These are phyloP conservation scores for Lissocephala sabroskyi DNA, from an alignment of 2,888 invertebrate genomes.

Conservation along the genomic window DNA sequence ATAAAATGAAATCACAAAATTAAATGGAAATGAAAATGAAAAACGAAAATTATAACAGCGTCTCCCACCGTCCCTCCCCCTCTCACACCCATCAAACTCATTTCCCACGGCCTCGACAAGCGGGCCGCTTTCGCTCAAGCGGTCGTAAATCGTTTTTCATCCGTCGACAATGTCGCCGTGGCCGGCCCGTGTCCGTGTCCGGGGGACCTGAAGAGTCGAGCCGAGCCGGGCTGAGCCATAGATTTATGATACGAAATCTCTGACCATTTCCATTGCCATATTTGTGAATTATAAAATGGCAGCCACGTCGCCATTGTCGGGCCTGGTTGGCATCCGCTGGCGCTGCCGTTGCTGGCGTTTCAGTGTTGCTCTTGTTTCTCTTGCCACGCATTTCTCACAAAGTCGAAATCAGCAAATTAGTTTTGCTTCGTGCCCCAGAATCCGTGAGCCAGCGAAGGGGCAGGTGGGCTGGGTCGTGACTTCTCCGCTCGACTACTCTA, in stretches of 20 bases:
- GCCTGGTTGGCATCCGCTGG: conserved; percentile 8
- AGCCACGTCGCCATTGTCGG: conserved; percentile 25
- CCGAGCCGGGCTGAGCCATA: conserved; percentile 1
- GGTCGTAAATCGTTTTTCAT: conserved; percentile 20
- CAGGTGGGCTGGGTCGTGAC: too few relatives aligned
- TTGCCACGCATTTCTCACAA: conserved; percentile 39
- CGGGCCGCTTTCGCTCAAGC: not conserved
- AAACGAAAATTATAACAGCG: too few relatives aligned
- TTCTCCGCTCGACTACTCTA: too few relatives aligned
- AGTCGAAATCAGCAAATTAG: conserved; percentile 20
- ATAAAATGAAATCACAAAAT: too few relatives aligned
- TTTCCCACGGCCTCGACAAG: too few relatives aligned
- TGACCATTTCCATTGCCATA: conserved; percentile 25
- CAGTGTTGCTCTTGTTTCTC: conserved; percentile 18
- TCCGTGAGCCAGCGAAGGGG: too few relatives aligned
- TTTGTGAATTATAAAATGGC: conserved; percentile 37
- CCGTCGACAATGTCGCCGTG: not conserved
- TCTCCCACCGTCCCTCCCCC: too few relatives aligned
- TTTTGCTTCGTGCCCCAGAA: not conserved
- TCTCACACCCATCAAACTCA: too few relatives aligned
- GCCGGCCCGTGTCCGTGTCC: not conserved
- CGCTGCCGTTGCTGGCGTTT: conserved; percentile 19
- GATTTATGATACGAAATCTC: conserved; percentile 44
- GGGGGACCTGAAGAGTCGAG: not conserved
- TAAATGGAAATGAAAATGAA: too few relatives aligned